Evolutionary conservation across 2,113 vertebrate genomes (phyloP), one percentile per base, ranked within the genome.

Genomic region (Epinephelus cyanopodus): DNA sequence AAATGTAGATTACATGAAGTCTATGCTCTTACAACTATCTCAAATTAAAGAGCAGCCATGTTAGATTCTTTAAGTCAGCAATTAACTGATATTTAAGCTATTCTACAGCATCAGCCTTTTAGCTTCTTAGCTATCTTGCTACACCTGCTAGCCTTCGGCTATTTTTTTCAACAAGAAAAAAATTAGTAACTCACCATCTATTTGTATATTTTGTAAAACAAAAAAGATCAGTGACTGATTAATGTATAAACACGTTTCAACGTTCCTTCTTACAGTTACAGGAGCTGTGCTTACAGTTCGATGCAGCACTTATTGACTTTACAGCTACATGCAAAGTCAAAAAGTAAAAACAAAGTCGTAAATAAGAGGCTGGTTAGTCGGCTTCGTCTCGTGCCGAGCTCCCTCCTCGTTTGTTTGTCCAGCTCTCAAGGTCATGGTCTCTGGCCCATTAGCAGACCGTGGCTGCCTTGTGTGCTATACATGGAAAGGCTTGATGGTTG

Each of bases 401-500:
- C 63, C 83, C 84, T 54, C 62, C 57, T 56, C 61, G 17, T 85
- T 83, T 86, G 89, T 90, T 92, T 91, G 83, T 86, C 77, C 62
- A 69, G 71, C 82, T 88, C 84, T 85, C 84, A 94, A 92, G 91
- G 94, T 93, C 94, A 92, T 17, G 85, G 81, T 90, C 83, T 73
- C 88, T 76, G 85, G 80, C 91, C 85, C 77, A 60, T 88, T 92
- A 87, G 89, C 84, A 74, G 84, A 45, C 63, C 63, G 56, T 11
- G 42, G 63, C 80, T 62, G 65, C 70, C 60, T 57, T 3, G n/a
- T 62, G 84, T 57, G 77, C 90, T 91, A 90, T 84, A 90, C 81
- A 84, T 86, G 89, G 89, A 89, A 58, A 60, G 57, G 25, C 29
- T 33, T 81, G 81, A 72, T 39, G 66, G 72, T 56, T 25, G 77